phyloP scores from a whole-genome alignment of 2,113 vertebrate genomes.

The Onychostruthus taczanowskii region DNA sequence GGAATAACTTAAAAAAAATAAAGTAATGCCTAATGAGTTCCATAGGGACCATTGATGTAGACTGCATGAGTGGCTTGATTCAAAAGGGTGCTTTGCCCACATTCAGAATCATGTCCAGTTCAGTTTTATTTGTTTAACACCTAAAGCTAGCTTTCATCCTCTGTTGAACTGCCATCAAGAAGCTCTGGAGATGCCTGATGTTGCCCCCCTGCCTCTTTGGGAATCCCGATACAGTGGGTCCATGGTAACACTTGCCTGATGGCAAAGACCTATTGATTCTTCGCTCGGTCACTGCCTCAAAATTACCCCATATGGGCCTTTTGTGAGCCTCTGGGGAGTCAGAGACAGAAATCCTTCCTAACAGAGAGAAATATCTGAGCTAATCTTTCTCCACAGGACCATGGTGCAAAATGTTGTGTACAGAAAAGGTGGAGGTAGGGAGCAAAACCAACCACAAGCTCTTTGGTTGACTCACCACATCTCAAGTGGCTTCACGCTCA shows the following conservation, averaged over 20 bases:
- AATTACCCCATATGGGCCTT: fast-evolving
- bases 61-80: neutral
- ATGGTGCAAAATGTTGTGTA: neutral
- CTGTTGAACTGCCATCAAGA: neutral
- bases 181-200: neutral
- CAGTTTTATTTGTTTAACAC: neutral
- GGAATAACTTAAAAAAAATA: neutral
- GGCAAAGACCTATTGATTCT: neutral
- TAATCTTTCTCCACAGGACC: neutral
- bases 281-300: fast-evolving
- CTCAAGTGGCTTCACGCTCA: neutral
- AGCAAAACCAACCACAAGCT: neutral
- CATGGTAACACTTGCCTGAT: neutral
- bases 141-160: neutral
- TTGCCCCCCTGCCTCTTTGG: neutral
- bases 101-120: neutral
- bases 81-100: neutral
- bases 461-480: neutral
- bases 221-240: neutral
- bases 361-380: neutral
- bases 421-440: neutral
- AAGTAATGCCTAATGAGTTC: neutral
- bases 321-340: neutral
- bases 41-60: neutral
- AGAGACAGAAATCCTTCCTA: neutral